Base-by-base conservation (phyloP, 2,888 invertebrate genomes). In the Chouioia cunea region DNA sequence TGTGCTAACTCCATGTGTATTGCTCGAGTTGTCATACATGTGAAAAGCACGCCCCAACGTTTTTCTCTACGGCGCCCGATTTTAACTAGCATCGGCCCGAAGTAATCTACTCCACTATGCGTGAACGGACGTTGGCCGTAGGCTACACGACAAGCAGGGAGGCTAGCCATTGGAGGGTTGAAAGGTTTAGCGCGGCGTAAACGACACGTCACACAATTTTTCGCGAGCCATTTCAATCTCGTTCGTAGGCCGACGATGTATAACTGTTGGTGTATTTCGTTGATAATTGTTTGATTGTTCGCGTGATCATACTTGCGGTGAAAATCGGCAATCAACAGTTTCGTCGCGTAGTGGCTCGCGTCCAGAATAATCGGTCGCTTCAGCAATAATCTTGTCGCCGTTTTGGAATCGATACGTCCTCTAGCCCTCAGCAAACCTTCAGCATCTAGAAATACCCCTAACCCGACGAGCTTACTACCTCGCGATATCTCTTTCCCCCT, bases 31-130 rank as follows among this genome's bases (percentile, higher is more conserved):
- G 75, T 76, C 0, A 77, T 47, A 50, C 75, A 78, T 0, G 75
- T 77, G 44, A 77, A 77, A 0, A 77, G 14, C 0, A 70, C 78
- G 0, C 76, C 75, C 73, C 75, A 76, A 14, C 77, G 57, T 54
- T 76, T 77, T 73, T 77, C 78, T 1, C 46, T 22, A 1, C 63
- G n/a, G 2, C 63, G 12, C 0, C 20, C 48, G 15, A 57, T 48
- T 65, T 57, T 47, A 8, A 65, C 22, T 1, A 15, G 6, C 20
- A 56, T 48, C 0, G 65, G 65, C 0, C 56, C 65, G 36, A 65
- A 56, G 36, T 56, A 65, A 57, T 65, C 57, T 1, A 65, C 6
- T 6, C 57, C 57, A 16, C 56, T 56, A 20, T 65, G 27, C 1
- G 15, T 14, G 20, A 27, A 65, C 1, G 48, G 48, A 2, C 57